Base-by-base conservation (phyloP, 2,888 invertebrate genomes). In the Leucozona laternaria region DNA sequence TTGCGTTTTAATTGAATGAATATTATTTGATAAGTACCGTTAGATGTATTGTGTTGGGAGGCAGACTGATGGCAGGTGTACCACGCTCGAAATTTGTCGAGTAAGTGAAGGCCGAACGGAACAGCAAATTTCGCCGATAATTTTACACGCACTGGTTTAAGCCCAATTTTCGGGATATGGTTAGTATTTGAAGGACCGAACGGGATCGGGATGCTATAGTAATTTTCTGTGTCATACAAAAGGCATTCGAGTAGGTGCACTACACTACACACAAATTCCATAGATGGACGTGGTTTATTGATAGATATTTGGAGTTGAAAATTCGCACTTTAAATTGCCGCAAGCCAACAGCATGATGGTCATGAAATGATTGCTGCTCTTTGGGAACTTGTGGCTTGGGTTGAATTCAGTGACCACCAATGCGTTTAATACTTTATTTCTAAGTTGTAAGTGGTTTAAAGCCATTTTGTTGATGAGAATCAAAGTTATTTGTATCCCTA, bases 1-100 rank as follows among this genome's bases (percentile, higher is more conserved):
- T 86, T 86, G 82, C 70, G 75, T 82, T 86, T 86, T 86, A 86
- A 86, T 86, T 86, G 82, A 86, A 86, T 79, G 86, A 81, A 86
- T 82, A 82, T 82, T 86, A 86, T 86, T 86, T 79, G 82, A 86
- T 78, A 81, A 81, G 85, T 86, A 81, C 75, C 64, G 57, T 57
- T 75, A 31, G 57, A 45, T 57, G 57, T 37, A 60, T 60, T 72
- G 37, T 53, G 45, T 57, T 60, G 37, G 55, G 58, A 28, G 25
- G 31, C 17, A 20, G 40, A 15, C 22, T 25, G 28, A 28, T 28
- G 40, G 40, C 22, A 34, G 40, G 45, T 48, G 20, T 20, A 34
- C 20, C 45, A 22, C 40, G n/a, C 20, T 13, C 2, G 25, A 48
- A 20, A 28, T 37, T 37, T 71, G 6, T 20, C 40, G 1, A 48